Percentiles rank a stretch among this genome's conserved stretches.
These are phyloP conservation scores for Saxidomus purpurata DNA, from an alignment of 1,140 invertebrate species.

Conservation along the genomic window DNA sequence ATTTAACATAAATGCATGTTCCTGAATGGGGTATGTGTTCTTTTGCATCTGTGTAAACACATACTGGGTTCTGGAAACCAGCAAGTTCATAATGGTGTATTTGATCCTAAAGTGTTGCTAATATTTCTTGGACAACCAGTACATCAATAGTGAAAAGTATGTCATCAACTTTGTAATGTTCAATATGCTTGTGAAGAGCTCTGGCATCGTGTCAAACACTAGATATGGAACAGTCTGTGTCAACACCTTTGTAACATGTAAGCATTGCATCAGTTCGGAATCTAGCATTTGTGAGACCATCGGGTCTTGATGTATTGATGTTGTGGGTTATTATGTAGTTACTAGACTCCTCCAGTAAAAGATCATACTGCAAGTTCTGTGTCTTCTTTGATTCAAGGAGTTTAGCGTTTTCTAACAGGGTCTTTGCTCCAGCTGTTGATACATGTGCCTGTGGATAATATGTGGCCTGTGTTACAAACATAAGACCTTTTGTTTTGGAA, in stretches of 20 bases:
- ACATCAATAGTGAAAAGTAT: slow-evolving; percentile 18
- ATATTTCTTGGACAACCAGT: slow-evolving; percentile 36
- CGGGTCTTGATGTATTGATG: slow-evolving; percentile 33
- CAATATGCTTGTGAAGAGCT: slow-evolving; percentile 38
- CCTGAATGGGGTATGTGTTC: slow-evolving; percentile 31
- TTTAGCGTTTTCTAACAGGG: slow-evolving; percentile 46
- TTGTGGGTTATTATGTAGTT: slow-evolving; percentile 64
- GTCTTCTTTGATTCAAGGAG: slow-evolving; percentile 58
- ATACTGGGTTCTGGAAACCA: slow-evolving; percentile 9
- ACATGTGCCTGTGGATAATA: slow-evolving; percentile 47
- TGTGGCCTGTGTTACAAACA: background rate
- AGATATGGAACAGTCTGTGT: background rate
- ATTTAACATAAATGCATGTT: slow-evolving; percentile 51
- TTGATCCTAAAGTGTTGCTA: background rate
- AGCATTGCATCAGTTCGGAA: slow-evolving; percentile 13
- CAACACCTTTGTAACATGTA: background rate
- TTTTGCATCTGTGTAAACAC: background rate
- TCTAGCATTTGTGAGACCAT: slow-evolving; percentile 67
- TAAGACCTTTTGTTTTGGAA: background rate
- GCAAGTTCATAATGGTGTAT: background rate
- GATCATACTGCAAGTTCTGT: slow-evolving; percentile 39
- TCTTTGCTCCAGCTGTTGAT: background rate
- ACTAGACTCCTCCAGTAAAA: slow-evolving; percentile 41
- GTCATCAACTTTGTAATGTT: slow-evolving; percentile 8
- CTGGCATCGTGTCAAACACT: slow-evolving; percentile 27